phyloP scores from a whole-genome alignment of 2,797 vertebrate species.

The Strix occidentalis region DNA sequence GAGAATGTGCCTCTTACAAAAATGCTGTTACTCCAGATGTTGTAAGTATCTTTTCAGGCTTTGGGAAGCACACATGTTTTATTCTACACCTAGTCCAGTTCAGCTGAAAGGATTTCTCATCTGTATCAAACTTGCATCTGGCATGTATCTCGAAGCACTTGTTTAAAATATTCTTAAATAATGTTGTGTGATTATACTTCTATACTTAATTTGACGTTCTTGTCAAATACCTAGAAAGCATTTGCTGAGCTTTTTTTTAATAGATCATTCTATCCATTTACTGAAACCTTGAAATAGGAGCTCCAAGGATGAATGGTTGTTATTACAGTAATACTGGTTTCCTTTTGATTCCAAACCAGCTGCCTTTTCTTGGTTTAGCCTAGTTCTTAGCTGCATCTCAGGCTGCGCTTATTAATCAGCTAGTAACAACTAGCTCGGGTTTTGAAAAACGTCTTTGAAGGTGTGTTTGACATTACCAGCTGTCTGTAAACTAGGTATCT shows the following conservation, averaged over 20 bases:
- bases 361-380: background rate
- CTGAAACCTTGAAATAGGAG: background rate
- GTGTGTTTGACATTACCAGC: background rate
- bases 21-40: background rate
- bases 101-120: background rate
- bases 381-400: background rate
- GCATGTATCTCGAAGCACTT: background rate
- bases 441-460: conserved; percentile 28
- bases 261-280: background rate
- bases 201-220: background rate
- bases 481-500: background rate
- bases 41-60: background rate
- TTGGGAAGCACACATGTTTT: background rate
- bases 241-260: background rate
- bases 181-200: background rate
- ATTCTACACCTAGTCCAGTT: background rate
- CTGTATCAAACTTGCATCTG: background rate
- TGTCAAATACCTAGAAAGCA: background rate
- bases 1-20: background rate
- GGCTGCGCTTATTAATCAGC: background rate
- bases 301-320: background rate
- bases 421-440: background rate
- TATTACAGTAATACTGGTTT: background rate
- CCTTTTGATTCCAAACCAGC: background rate
- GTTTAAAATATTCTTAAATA: background rate